Percentiles rank a stretch among this genome's conserved stretches.
phyloP scores from a whole-genome alignment of 1,140 invertebrate species.

The Globodera rostochiensis region DNA sequence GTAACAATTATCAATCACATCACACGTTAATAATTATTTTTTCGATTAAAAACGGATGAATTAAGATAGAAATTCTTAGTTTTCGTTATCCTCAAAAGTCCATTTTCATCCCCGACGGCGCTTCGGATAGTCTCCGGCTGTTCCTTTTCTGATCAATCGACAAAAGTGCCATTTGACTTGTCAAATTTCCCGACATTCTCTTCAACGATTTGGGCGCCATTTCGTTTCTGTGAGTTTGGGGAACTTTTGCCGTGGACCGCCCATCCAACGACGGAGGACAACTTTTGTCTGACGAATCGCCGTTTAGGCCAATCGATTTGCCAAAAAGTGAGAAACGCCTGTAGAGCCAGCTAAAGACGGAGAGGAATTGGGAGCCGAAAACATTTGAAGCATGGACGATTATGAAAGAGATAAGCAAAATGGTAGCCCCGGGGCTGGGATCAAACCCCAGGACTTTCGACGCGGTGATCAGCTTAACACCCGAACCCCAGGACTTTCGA shows the following conservation, averaged over 20 bases:
- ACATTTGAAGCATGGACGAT: slow-evolving; percentile 24
- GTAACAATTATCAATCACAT: too few species aligned
- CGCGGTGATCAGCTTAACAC: too few species aligned
- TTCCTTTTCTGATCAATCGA: neutral
- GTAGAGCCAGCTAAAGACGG: slow-evolving; percentile 30
- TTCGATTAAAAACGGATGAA: too few species aligned
- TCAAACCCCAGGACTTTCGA: too few species aligned
- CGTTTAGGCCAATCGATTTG: neutral
- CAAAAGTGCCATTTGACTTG: neutral
- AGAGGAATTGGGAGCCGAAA: neutral
- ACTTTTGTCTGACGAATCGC: neutral
- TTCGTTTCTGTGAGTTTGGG: slow-evolving; percentile 14
- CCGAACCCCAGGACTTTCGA: too few species aligned
- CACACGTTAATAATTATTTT: too few species aligned
- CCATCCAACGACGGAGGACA: neutral
- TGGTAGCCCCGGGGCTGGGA: neutral
- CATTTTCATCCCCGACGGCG: neutral
- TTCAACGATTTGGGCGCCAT: neutral
- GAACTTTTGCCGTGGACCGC: neutral
- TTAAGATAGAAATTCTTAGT: too few species aligned
- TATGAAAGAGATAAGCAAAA: neutral
- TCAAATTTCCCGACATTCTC: neutral
- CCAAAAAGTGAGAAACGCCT: slow-evolving; percentile 10
- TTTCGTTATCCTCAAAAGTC: neutral
- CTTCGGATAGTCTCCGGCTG: neutral